Conservation (phyloP, 2,888 invertebrate genomes). For the Agriopis leucophaearia region DNA sequence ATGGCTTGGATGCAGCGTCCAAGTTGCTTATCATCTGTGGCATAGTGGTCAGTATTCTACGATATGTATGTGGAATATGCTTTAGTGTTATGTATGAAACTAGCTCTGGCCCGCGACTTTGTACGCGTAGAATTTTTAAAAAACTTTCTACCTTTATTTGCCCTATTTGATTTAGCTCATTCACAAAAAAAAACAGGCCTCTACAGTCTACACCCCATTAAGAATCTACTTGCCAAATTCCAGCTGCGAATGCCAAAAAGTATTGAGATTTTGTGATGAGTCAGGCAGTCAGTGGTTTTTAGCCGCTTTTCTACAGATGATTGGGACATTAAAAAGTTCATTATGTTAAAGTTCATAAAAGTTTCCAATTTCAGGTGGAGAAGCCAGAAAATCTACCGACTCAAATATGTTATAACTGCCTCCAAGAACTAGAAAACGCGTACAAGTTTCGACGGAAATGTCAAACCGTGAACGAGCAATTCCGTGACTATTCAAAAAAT, state of each 20-base stretch:
- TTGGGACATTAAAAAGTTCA: not conserved
- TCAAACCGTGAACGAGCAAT: slow-evolving; percentile 71
- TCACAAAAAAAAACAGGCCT: too few relatives aligned
- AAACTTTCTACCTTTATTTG: too few relatives aligned
- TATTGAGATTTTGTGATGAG: too few relatives aligned
- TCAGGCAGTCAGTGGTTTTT: too few relatives aligned
- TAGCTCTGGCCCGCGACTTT: too few relatives aligned
- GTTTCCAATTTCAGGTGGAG: slow-evolving; percentile 66
- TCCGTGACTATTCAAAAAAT: slow-evolving; percentile 52
- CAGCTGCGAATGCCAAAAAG: too few relatives aligned
- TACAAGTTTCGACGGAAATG: slow-evolving; percentile 81
- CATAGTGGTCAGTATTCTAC: slow-evolving; percentile 64
- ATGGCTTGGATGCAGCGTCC: slow-evolving; percentile 67
- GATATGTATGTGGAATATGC: not conserved
- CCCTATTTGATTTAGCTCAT: too few relatives aligned
- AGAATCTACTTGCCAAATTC: too few relatives aligned
- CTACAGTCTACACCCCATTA: too few relatives aligned
- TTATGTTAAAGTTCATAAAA: not conserved
- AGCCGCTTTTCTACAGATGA: not conserved
- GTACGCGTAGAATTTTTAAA: too few relatives aligned
- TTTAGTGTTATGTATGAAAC: not conserved
- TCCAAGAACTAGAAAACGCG: slow-evolving; percentile 74
- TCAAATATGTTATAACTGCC: slow-evolving; percentile 74
- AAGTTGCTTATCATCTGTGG: slow-evolving; percentile 71
- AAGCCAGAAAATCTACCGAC: slow-evolving; percentile 72